A percentile compares a stretch with the other conserved stretches of the same genome.
phyloP scores from a whole-genome alignment of 2,797 vertebrate genomes.

The Anguilla megastoma region DNA sequence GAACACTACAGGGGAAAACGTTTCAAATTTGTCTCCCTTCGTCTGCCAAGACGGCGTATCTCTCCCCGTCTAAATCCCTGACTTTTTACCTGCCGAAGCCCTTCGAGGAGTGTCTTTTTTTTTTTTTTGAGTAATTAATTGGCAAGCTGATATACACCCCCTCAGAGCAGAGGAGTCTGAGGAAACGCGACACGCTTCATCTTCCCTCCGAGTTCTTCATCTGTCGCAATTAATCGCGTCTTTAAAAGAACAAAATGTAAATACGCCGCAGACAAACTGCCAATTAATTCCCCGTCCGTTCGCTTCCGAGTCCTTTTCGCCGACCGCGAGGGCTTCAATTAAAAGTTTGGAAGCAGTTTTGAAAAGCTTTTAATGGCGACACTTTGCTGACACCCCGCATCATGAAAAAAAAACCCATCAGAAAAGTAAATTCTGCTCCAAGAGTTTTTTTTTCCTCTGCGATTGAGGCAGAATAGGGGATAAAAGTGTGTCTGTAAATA shows the following conservation, averaged over 20 bases:
- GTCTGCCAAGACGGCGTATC: conserved; percentile 20
- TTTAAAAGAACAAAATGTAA: conserved; percentile 72
- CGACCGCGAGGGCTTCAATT: conserved; percentile 57
- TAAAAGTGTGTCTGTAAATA: conserved; percentile 44
- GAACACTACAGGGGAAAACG: conserved; percentile 9
- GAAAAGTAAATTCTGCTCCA: conserved; percentile 60
- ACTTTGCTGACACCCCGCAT: conserved; percentile 61
- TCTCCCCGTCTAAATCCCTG: conserved; percentile 53
- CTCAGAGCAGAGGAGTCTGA: conserved; percentile 56
- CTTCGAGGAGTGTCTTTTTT: conserved; percentile 48
- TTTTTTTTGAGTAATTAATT: conserved; percentile 64
- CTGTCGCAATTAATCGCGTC: conserved; percentile 67
- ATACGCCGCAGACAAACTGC: conserved; percentile 60
- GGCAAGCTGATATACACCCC: conserved; percentile 57
- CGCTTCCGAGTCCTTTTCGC: conserved; percentile 53
- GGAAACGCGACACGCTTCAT: conserved; percentile 47
- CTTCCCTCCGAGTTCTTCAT: conserved; percentile 63
- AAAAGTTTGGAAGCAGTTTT: conserved; percentile 63
- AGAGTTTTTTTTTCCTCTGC: conserved; percentile 43
- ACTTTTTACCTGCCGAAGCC: conserved; percentile 60
- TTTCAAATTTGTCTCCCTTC: conserved; percentile 43
- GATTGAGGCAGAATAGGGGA: conserved; percentile 38
- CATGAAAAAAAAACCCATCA: conserved; percentile 58
- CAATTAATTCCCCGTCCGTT: conserved; percentile 67
- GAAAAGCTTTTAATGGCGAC: conserved; percentile 59